Percentiles rank a stretch among this genome's conserved stretches.
phyloP scores from a whole-genome alignment of 2,797 vertebrate species.

The Etheostoma perlongum region DNA sequence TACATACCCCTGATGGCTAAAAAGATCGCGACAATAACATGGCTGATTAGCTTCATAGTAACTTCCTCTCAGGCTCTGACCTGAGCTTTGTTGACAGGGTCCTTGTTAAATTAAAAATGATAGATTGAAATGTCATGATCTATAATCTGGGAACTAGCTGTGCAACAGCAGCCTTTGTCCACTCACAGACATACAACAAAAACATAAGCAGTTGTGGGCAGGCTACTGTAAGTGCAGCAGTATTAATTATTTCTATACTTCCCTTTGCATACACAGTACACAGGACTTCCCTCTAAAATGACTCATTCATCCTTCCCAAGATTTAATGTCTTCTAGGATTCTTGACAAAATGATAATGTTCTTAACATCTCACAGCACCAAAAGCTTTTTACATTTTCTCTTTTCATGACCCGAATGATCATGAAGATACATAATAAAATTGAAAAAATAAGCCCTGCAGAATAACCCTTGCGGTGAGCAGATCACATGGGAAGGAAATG shows the following conservation, averaged over 20 bases:
- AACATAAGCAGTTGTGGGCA: not conserved
- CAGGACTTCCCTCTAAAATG: constrained; percentile 63
- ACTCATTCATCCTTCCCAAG: constrained; percentile 29
- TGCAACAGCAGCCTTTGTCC: not conserved
- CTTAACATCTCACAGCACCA: not conserved
- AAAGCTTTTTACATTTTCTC: not conserved
- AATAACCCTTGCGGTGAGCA: constrained; percentile 24
- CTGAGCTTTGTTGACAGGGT: not conserved
- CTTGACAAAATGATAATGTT: constrained; percentile 26
- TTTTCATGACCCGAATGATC: constrained; percentile 13
- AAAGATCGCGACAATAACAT: not conserved
- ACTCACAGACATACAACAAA: constrained; percentile 14
- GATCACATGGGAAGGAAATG: constrained; percentile 44
- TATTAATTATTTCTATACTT: constrained; percentile 30
- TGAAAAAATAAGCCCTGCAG: constrained; percentile 24
- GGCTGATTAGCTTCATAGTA: not conserved
- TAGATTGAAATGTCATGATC: not conserved
- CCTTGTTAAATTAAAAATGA: not conserved
- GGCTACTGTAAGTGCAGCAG: constrained; percentile 46
- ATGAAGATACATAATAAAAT: constrained; percentile 18
- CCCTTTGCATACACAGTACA: constrained; percentile 82
- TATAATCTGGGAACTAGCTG: constrained; percentile 5
- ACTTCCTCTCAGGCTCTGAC: not conserved
- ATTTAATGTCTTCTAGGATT: constrained; percentile 20
- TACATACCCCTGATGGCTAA: not conserved